Evolutionary conservation across 1,140 invertebrate genomes (phyloP).

Genomic region (Macrobrachium rosenbergii): DNA sequence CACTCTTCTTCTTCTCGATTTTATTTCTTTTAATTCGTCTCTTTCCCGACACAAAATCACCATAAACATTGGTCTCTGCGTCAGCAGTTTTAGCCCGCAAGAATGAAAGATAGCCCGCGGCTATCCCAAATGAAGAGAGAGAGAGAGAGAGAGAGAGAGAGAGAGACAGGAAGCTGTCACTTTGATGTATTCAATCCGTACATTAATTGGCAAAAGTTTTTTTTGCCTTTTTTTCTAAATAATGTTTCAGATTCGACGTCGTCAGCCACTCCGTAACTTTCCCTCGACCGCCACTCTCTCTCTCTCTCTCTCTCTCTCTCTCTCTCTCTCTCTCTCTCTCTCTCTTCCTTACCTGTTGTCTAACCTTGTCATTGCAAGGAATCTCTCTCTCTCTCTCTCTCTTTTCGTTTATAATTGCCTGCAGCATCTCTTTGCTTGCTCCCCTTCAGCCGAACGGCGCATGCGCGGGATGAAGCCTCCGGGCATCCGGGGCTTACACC

Average conservation of each 20-base stretch:
- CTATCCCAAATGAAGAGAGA: not conserved
- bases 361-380: not conserved
- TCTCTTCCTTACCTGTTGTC: not conserved
- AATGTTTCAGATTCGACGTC: not conserved
- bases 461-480: not conserved
- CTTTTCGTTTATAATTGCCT: not conserved
- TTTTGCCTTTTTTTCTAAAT: slow-evolving; percentile 24
- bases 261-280: not conserved
- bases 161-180: slow-evolving; percentile 4
- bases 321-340: slow-evolving; percentile 26
- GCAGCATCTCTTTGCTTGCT: not conserved
- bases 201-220: slow-evolving; percentile 50
- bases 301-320: slow-evolving; percentile 18
- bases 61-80: no score
- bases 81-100: no score
- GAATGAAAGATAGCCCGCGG: no score
- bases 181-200: slow-evolving; percentile 47
- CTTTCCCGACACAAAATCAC: not conserved
- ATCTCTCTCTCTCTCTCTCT: not conserved
- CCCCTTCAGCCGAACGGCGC: not conserved
- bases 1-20: not conserved
- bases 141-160: slow-evolving; percentile 18
- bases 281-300: slow-evolving; percentile 8
- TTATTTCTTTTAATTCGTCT: not conserved
- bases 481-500: no score